Percentiles rank a stretch among this genome's conserved stretches.
These are phyloP conservation scores for Melanogrammus aeglefinus DNA, from an alignment of 2,797 vertebrate genomes.

Conservation along the genomic window DNA sequence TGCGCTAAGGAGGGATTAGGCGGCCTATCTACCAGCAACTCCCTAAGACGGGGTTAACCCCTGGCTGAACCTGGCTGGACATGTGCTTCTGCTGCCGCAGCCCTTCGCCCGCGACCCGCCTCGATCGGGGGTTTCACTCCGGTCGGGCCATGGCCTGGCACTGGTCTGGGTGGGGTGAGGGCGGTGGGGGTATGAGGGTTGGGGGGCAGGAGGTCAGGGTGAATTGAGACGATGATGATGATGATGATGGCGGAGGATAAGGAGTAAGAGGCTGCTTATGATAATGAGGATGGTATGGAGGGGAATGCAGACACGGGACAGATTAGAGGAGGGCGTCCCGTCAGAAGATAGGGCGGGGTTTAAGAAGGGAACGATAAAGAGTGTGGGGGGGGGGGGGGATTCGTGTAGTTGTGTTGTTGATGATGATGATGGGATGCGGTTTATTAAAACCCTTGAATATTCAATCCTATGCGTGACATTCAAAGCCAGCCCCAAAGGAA, in stretches of 20 bases:
- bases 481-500: background rate
- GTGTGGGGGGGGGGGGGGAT: no score
- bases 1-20: slow-evolving; percentile 78
- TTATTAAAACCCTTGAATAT: background rate
- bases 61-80: slow-evolving; percentile 70
- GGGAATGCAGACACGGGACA: background rate
- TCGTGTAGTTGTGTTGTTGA: background rate
- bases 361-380: background rate
- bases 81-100: slow-evolving; percentile 53
- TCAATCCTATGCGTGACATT: no score
- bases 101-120: slow-evolving; percentile 5
- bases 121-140: no score
- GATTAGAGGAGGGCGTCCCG: background rate
- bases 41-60: slow-evolving; percentile 76
- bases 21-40: slow-evolving; percentile 70
- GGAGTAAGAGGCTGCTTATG: background rate
- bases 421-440: background rate
- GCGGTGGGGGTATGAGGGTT: background rate
- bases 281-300: background rate
- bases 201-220: background rate
- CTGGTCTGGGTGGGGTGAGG: background rate
- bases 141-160: background rate
- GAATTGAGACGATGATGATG: background rate
- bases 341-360: background rate
- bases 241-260: background rate